These are phyloP conservation scores for Galerucella pusilla DNA, from an alignment of 2,888 invertebrate species.

Conservation along the genomic window DNA sequence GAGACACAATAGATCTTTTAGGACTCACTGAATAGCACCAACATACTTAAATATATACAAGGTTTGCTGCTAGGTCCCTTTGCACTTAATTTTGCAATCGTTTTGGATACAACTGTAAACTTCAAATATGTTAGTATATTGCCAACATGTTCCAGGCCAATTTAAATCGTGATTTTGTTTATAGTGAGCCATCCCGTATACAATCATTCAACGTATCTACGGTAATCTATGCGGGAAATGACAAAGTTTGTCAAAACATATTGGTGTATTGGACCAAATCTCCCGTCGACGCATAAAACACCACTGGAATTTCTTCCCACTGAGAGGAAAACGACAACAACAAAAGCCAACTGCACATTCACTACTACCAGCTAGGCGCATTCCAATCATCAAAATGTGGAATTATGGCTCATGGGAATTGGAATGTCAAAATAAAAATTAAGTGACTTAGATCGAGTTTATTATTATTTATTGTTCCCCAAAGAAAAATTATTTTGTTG, in stretches of 20 bases:
- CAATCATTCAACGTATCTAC: background rate
- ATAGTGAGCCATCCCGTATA: background rate
- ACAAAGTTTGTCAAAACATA: conserved; percentile 30
- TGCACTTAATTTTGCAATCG: too few relatives aligned
- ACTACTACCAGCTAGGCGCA: conserved; percentile 26
- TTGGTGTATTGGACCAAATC: conserved; percentile 28
- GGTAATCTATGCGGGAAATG: conserved; percentile 11
- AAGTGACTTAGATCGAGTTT: conserved; percentile 20
- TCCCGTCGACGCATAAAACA: conserved; percentile 30
- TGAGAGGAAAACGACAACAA: conserved; percentile 31
- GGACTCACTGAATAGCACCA: too few relatives aligned
- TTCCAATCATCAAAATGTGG: conserved; percentile 33
- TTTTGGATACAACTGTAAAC: too few relatives aligned
- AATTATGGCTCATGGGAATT: conserved; percentile 29
- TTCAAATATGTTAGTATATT: too few relatives aligned
- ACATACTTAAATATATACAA: too few relatives aligned
- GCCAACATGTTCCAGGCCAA: background rate
- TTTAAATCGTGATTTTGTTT: background rate
- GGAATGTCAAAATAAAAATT: conserved; percentile 30
- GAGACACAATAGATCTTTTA: too few relatives aligned
- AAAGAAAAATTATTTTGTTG: conserved; percentile 4
- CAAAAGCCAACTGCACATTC: conserved; percentile 23
- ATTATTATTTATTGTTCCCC: conserved; percentile 21
- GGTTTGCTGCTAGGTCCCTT: too few relatives aligned
- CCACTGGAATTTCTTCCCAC: conserved; percentile 36